phyloP scores from a whole-genome alignment of 23 tunicate species.

The Halocynthia aurantium region DNA sequence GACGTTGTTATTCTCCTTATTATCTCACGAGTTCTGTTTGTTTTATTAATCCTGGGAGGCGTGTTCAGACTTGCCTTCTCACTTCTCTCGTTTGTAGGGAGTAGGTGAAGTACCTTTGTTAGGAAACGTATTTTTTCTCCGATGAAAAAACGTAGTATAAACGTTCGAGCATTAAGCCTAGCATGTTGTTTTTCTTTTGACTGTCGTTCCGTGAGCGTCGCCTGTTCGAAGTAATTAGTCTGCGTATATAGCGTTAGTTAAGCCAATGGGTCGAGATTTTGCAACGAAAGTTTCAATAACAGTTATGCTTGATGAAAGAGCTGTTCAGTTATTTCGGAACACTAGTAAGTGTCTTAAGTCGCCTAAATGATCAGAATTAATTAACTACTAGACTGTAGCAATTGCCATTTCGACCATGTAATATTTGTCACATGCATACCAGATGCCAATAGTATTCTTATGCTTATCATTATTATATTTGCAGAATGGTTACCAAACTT shows the following conservation, averaged over 20 bases:
- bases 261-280: not conserved
- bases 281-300: not conserved
- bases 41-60: constrained; percentile 1
- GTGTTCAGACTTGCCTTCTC: constrained; percentile 18
- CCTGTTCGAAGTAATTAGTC: not conserved
- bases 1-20: constrained; percentile 7
- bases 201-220: not conserved
- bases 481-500: constrained; percentile 24
- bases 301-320: constrained; percentile 9
- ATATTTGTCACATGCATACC: too few relatives aligned
- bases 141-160: not conserved
- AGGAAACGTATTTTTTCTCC: not conserved
- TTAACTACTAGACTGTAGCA: too few relatives aligned
- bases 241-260: not conserved
- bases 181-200: not conserved
- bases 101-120: not conserved
- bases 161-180: not conserved
- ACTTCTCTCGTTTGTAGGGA: not conserved
- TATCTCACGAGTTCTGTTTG: not conserved
- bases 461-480: not conserved
- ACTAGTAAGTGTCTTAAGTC: not conserved
- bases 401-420: too few relatives aligned
- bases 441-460: too few relatives aligned
- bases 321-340: not conserved
- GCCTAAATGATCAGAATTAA: too few relatives aligned